Evolutionary conservation across 2,888 invertebrate species (phyloP), one percentile per base, ranked within the genome.

Genomic region (Calameuta filiformis): DNA sequence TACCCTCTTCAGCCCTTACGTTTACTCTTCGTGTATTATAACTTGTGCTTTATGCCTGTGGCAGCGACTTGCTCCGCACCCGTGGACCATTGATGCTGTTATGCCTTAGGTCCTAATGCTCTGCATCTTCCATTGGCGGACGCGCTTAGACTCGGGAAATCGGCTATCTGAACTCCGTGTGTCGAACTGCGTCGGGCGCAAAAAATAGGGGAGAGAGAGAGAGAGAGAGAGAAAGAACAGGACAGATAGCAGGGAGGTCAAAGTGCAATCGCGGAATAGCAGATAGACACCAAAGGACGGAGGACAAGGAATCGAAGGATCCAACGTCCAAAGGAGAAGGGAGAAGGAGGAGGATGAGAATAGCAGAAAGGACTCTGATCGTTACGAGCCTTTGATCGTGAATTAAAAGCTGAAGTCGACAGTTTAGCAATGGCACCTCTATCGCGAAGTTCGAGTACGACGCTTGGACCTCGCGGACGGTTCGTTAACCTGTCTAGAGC

Each of bases 401-500:
- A 89, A 90, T 91, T 90, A 90, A 90, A 90, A 89, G 89, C 87
- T 82, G 83, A 89, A 90, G 89, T 89, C 88, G 86, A 89, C 86
- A 85, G 88, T 87, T 85, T 85, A 85, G 84, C 85, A 84, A 85
- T 84, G 86, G 83, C 86, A 87, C 84, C 84, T 85, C 84, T 83
- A 85, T 84, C 83, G 81, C 81, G 79, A 30, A 23, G 69, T 69
- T 30, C 69, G 69, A 30, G 69, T 15, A 15, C 15, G 40, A 15
- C 0, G 40, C 15, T 40, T 0, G 40, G 40, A 40, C 40, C 6
- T 40, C 33, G 33, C 56, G 81, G 84, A 85, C 85, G 88, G 90
- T 91, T 90, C 90, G 90, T 91, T 91, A 90, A 90, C 88, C 90
- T 90, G 90, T 90, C 90, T 86, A 86, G 84, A 85, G 85, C 89